phyloP scores from a whole-genome alignment of 2,113 vertebrate species.

The Thinocorus orbignyianus region DNA sequence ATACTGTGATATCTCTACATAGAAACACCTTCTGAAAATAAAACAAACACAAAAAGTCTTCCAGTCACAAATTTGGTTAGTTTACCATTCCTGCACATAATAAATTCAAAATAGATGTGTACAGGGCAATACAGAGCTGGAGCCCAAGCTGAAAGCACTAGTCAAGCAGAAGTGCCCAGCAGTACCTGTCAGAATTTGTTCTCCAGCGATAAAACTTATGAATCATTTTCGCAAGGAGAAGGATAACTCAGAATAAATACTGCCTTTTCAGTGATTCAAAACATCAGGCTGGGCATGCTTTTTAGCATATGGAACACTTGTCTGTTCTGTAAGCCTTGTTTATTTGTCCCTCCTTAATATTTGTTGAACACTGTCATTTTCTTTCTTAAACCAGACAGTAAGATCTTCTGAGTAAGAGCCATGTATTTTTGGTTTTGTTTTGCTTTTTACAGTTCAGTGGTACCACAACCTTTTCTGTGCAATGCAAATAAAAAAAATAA shows the following conservation, averaged over 20 bases:
- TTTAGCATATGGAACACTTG: not conserved
- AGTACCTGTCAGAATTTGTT: not conserved
- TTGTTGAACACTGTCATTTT: not conserved
- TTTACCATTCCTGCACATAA: not conserved
- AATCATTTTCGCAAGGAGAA: not conserved
- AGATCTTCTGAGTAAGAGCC: not conserved
- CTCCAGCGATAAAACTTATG: not conserved
- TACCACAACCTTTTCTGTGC: not conserved
- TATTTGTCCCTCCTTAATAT: not conserved
- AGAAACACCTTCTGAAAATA: not conserved
- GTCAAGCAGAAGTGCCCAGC: not conserved
- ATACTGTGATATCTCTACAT: not conserved
- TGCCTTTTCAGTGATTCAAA: not conserved
- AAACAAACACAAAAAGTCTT: not conserved
- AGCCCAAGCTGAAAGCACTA: not conserved
- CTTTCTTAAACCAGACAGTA: not conserved
- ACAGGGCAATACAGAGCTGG: not conserved
- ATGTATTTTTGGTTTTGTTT: not conserved
- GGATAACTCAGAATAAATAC: not conserved
- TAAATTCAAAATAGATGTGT: not conserved
- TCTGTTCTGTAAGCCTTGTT: not conserved
- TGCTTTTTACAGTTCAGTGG: not conserved
- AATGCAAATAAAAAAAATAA: not conserved
- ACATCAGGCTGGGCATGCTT: fast-evolving
- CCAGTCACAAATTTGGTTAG: not conserved